Percentiles rank a stretch among this genome's conserved stretches.
Evolutionary conservation across 2,113 vertebrate species (phyloP).

Genomic region (Galbula dea): DNA sequence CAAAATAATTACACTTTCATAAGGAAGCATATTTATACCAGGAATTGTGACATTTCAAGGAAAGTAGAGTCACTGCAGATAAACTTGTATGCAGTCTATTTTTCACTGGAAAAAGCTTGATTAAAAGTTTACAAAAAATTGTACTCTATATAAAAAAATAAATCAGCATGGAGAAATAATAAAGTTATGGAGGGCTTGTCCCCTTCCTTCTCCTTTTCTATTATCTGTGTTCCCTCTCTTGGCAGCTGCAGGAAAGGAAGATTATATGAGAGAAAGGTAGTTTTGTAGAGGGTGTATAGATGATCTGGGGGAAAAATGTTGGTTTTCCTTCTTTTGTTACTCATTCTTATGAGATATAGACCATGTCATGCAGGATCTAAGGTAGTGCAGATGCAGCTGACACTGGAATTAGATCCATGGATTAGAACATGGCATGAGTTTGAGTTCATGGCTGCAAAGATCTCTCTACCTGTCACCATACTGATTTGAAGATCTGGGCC

Average conservation of each 20-base stretch:
- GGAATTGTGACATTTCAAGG: neutral
- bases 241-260: neutral
- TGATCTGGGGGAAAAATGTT: neutral
- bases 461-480: neutral
- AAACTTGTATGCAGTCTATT: neutral
- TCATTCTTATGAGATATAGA: neutral
- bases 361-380: neutral
- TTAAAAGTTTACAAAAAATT: neutral
- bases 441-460: neutral
- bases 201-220: neutral
- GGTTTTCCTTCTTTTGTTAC: neutral
- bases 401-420: neutral
- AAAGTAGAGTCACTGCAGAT: neutral
- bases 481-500: neutral
- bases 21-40: neutral
- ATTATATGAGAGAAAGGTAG: neutral
- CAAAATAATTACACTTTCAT: slow-evolving; percentile 18
- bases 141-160: neutral
- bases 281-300: neutral
- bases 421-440: neutral
- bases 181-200: neutral
- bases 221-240: neutral
- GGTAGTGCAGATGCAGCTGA: neutral
- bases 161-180: neutral
- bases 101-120: neutral